Base-by-base conservation (phyloP, 2,113 vertebrate species). In the Thermophis baileyi region DNA sequence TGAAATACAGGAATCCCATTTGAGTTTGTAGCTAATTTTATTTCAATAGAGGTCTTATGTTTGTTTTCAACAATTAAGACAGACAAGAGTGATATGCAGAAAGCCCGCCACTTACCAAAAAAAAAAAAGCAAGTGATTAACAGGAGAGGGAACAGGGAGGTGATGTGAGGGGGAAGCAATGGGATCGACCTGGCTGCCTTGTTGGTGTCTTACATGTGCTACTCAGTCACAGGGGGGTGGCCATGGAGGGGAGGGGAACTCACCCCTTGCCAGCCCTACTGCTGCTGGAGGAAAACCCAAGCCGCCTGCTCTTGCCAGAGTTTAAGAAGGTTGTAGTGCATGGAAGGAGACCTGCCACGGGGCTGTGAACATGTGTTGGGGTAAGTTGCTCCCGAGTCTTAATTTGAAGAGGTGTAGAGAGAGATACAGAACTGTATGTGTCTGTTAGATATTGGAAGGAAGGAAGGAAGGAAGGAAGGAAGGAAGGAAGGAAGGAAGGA, bases 371-470 rank as follows among this genome's bases (percentile, higher is more conserved):
- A 10, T 22, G 94, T 93, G 86, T 94, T 85, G 49, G 93, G 96
- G 97, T 97, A 96, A 97, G 97, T 96, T 18, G 91, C 94, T 95
- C 90, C 89, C 49, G 95, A 50, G 14, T 86, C 46, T 35, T 90
- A 57, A 93, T 49, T 35, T 27, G 35, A n/a, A n/a, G 22, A 18
- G 57, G 18, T 57, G 24, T 40, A 40, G 11, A 35, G 14, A 89
- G 44, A 50, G 25, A 40, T 40, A 81, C 35, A 40, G 74, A 8
- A 44, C 74, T 81, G 40, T 25, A 46, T n/a, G 69, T 85, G 69
- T 49, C 27, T 30, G 18, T 89, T 63, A 46, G 40, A 7, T 51
- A 69, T 47, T 40, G 87, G 14, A 63, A 40, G 20, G 30, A 3
- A 30, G 6, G 35, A 16, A 44, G 18, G 47, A 44, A n/a, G 63